A percentile compares a stretch with the other conserved stretches of the same genome.
Evolutionary conservation across 2,797 vertebrate genomes (phyloP).

Genomic region (Pachyuromys duprasi): DNA sequence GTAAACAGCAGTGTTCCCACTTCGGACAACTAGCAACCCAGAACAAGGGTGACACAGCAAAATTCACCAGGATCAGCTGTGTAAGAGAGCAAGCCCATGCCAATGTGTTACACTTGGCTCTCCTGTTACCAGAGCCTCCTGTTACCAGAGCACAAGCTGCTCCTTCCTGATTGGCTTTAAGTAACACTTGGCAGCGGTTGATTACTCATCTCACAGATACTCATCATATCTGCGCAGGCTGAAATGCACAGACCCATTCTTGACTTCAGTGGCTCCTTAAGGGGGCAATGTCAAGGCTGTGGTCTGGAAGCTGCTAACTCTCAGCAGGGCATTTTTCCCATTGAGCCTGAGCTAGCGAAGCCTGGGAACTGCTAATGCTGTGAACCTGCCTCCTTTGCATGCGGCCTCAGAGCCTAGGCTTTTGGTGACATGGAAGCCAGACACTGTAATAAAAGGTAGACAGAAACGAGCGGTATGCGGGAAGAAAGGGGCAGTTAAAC

Average conservation of each 20-base stretch:
- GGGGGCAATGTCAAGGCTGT: neutral
- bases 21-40: neutral
- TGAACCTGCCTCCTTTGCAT: neutral
- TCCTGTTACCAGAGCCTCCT: conserved; percentile 30
- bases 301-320: neutral
- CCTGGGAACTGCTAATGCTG: neutral
- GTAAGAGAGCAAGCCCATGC: neutral
- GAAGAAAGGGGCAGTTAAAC: neutral
- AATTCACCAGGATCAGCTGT: conserved; percentile 26
- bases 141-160: neutral
- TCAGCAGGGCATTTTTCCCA: neutral
- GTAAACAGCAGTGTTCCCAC: neutral
- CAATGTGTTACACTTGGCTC: neutral
- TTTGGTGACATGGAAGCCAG: conserved; percentile 24
- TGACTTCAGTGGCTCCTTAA: neutral
- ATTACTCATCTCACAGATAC: conserved; percentile 17
- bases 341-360: neutral
- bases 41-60: conserved; percentile 41
- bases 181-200: neutral
- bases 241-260: neutral
- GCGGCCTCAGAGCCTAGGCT: neutral
- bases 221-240: neutral
- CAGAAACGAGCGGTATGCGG: neutral
- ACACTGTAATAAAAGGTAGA: neutral
- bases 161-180: neutral